Evolutionary conservation across 2,113 vertebrate species (phyloP).

Genomic region (Cromileptes altivelis): DNA sequence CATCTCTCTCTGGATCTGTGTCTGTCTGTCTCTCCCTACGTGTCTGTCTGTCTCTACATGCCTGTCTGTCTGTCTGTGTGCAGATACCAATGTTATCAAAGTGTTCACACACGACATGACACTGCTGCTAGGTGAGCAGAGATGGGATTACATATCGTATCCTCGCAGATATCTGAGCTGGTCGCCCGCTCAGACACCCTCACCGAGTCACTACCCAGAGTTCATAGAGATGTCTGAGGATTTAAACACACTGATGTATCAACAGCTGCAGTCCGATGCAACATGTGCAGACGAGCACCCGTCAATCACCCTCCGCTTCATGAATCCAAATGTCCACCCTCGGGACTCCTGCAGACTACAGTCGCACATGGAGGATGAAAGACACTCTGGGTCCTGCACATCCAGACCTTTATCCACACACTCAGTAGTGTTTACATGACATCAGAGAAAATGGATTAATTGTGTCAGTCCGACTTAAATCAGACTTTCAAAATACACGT

Average conservation of each 20-base stretch:
- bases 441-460: too few relatives aligned
- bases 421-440: too few relatives aligned
- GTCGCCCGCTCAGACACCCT: neutral
- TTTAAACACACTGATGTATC: neutral
- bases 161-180: conserved; percentile 44
- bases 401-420: too few relatives aligned
- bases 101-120: conserved; percentile 19
- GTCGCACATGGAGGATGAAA: too few relatives aligned
- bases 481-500: too few relatives aligned
- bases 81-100: neutral
- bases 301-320: too few relatives aligned
- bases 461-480: too few relatives aligned
- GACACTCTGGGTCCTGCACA: too few relatives aligned
- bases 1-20: neutral
- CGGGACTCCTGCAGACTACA: too few relatives aligned
- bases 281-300: too few relatives aligned
- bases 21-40: neutral
- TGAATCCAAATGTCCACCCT: too few relatives aligned
- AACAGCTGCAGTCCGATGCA: neutral
- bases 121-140: conserved; percentile 22
- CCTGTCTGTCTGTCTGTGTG: neutral
- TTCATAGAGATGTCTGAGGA: neutral
- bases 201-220: neutral
- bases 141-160: conserved; percentile 57
- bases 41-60: neutral